A percentile compares a stretch with the other conserved stretches of the same genome.
Evolutionary conservation across 2,888 invertebrate species (phyloP).

Genomic region (Notocelia uddmanniana): DNA sequence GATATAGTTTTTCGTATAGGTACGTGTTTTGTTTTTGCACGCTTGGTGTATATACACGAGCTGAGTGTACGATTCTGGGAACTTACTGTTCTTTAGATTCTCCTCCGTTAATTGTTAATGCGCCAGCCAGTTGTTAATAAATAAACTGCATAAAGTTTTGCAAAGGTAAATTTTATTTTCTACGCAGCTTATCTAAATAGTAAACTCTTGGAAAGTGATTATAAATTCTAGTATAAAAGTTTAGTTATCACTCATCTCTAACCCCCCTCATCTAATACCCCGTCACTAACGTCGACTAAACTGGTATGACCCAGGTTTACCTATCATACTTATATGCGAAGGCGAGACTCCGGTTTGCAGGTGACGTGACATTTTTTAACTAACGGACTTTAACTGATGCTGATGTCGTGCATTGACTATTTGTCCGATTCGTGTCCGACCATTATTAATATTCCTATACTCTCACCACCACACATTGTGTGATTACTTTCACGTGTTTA

Average conservation of each 20-base stretch:
- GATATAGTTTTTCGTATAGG: background rate
- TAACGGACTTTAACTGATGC: conserved; percentile 66
- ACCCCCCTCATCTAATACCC: no score
- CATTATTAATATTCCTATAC: conserved; percentile 56
- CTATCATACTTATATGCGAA: conserved; percentile 10
- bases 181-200: no score
- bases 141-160: no score
- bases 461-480: conserved; percentile 53
- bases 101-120: background rate
- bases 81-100: conserved; percentile 3
- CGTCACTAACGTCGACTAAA: background rate
- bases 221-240: no score
- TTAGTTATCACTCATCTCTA: no score
- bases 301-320: background rate
- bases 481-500: conserved; percentile 15
- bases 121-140: background rate
- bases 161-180: background rate
- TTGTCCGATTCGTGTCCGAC: conserved; percentile 69
- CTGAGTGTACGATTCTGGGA: conserved; percentile 17
- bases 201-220: no score
- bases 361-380: conserved; percentile 54
- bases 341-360: conserved; percentile 52
- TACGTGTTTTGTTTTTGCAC: background rate
- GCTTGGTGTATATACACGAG: background rate
- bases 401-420: conserved; percentile 76